Base-by-base conservation (phyloP, 2,888 invertebrate genomes). In the Oasisia sp. region DNA sequence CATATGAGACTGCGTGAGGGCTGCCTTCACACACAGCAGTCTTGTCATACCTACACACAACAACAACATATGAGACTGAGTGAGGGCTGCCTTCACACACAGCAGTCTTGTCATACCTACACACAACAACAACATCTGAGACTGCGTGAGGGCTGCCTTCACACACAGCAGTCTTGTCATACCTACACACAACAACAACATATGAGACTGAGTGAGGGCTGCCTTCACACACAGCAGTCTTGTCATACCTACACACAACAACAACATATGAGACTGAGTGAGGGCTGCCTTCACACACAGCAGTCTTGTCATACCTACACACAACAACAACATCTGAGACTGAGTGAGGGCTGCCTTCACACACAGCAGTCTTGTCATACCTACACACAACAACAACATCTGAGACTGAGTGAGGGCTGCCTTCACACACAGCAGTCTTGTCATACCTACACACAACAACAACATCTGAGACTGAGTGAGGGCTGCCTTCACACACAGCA, bases 121-220 rank as follows among this genome's bases (percentile, higher is more conserved):
- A 38, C 38, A 38, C 4, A 38, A 38, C 38, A 38, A 38, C 38
- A 38, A 38, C 38, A 38, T 38, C 38, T 38, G 38, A 38, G 38
- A 38, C 38, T 38, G 38, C 1, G 38, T 38, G 38, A 38, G 38
- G 38, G 38, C 38, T 38, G 38, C 38, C 38, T 38, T 38, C 38
- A 38, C 38, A 38, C 38, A 38, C 38, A 38, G 38, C 38, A 38
- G 38, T 38, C 38, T 38, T 38, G 38, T 38, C 38, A 38, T 38
- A 38, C 38, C 38, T 38, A 38, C 38, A 38, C 38, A 38, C 4
- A 38, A 38, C 38, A 38, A 38, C 93, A 98, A 96, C 96, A 98
- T 97, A 32, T 97, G 97, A 0, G 98, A 98, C 95, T 98, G 98
- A 11, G 98, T 97, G 74, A 99, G 96, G 27, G 98, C 98, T 93